phyloP scores from a whole-genome alignment of 2,113 vertebrate species.

The Toxostoma redivivum region DNA sequence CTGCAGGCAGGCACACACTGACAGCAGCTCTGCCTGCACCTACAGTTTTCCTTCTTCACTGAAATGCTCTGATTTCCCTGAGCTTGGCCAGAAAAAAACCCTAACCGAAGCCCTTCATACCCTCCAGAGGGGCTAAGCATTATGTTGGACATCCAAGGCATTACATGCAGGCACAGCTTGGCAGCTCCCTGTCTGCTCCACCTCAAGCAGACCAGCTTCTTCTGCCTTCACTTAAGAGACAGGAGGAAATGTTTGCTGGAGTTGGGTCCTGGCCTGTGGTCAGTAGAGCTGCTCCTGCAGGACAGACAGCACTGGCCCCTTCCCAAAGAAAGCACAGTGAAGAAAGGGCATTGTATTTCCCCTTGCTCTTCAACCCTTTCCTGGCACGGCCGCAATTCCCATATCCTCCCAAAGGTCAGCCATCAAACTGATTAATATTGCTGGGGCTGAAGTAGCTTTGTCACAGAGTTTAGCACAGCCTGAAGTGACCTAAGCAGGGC shows the following conservation, averaged over 20 bases:
- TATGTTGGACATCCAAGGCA: fast-evolving
- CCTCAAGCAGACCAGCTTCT: neutral
- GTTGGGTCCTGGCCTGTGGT: fast-evolving
- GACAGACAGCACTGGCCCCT: neutral
- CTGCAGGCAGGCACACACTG: neutral
- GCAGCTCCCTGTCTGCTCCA: neutral
- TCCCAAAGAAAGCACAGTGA: neutral
- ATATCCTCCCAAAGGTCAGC: neutral
- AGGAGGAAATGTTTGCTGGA: neutral
- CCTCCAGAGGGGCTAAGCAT: neutral
- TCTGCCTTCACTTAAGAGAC: neutral
- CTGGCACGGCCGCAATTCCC: fast-evolving
- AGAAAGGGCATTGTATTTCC: neutral
- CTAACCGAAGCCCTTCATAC: neutral
- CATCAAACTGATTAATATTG: neutral
- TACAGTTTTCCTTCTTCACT: neutral
- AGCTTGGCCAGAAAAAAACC: neutral
- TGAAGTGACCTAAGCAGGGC: neutral
- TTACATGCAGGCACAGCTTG: neutral
- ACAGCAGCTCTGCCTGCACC: neutral
- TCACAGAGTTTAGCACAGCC: fast-evolving
- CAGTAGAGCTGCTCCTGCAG: neutral
- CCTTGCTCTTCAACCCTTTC: neutral
- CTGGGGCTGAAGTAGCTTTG: neutral
- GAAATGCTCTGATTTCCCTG: neutral